These are phyloP conservation scores for Tubulanus polymorphus DNA, from an alignment of 2,888 invertebrate species.

Conservation along the genomic window DNA sequence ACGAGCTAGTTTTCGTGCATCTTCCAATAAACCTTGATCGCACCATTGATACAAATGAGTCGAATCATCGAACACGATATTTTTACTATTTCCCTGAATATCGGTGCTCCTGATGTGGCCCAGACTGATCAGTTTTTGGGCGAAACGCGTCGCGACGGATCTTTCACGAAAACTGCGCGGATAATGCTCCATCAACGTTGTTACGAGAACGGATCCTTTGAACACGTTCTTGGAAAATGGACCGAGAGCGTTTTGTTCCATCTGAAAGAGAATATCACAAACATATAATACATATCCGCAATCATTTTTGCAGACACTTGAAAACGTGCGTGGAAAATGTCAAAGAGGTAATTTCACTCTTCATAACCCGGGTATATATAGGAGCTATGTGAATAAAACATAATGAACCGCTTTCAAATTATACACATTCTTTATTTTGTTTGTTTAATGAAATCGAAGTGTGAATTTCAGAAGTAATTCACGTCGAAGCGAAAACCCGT, in stretches of 20 bases:
- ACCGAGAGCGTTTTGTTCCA: constrained; percentile 26
- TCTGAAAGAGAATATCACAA: constrained; percentile 31
- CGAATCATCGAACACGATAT: not conserved
- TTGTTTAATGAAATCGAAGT: no score
- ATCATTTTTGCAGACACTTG: no score
- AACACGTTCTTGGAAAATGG: constrained; percentile 21
- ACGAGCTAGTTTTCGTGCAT: no score
- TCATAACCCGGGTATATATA: no score
- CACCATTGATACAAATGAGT: not conserved
- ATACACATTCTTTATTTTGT: no score
- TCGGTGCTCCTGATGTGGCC: constrained; percentile 36
- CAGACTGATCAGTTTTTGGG: constrained; percentile 36
- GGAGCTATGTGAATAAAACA: no score
- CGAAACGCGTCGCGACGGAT: constrained; percentile 34
- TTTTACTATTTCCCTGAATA: not conserved
- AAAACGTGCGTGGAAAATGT: no score
- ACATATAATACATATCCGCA: no score
- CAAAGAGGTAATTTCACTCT: no score
- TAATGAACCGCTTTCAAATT: no score
- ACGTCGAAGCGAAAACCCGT: no score
- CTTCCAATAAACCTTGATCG: not conserved
- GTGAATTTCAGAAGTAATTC: no score
- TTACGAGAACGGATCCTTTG: constrained; percentile 43
- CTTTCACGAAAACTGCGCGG: constrained; percentile 32
- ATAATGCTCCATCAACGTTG: constrained; percentile 37